Percentiles rank a stretch among this genome's conserved stretches.
These are phyloP conservation scores for Aplochiton taeniatus DNA, from an alignment of 2,797 vertebrate genomes.

Conservation along the genomic window DNA sequence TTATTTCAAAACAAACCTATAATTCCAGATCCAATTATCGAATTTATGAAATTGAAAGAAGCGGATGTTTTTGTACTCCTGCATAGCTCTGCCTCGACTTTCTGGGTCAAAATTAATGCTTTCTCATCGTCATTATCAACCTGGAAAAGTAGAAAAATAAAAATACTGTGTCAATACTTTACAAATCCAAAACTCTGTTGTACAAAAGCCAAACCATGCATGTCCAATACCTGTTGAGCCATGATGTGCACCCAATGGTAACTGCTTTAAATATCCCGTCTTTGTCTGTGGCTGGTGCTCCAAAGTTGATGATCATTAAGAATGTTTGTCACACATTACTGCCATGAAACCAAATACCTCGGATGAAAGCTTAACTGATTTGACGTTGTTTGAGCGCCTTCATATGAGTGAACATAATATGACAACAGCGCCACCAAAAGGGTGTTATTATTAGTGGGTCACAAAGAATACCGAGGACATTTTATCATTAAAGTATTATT, in stretches of 20 bases:
- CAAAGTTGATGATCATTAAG: not conserved
- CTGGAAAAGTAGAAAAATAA: conserved; percentile 49
- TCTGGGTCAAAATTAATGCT: conserved; percentile 66
- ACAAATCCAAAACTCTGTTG: too few relatives aligned
- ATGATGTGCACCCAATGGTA: conserved; percentile 33
- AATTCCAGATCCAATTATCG: conserved; percentile 92
- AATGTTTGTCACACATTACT: conserved; percentile 17
- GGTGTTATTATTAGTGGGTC: too few relatives aligned
- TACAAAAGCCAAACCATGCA: too few relatives aligned
- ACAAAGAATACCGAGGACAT: too few relatives aligned
- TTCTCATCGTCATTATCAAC: conserved; percentile 69
- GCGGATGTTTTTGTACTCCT: conserved; percentile 76
- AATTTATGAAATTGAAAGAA: conserved; percentile 93
- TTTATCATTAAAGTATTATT: too few relatives aligned
- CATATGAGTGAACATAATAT: not conserved
- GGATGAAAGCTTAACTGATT: conserved; percentile 2
- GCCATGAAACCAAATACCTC: conserved; percentile 13
- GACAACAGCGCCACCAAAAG: conserved; percentile 43
- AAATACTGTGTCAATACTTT: not conserved
- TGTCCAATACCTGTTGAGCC: conserved; percentile 55
- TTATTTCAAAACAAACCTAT: conserved; percentile 79
- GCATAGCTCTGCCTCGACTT: conserved; percentile 39
- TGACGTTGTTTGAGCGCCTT: conserved; percentile 5
- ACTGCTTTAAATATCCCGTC: conserved; percentile 12
- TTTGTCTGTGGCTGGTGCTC: not conserved